Percentiles rank a stretch among this genome's conserved stretches.
These are phyloP conservation scores for Minunthozetes semirufus DNA, from an alignment of 2,888 invertebrate genomes.

Conservation along the genomic window DNA sequence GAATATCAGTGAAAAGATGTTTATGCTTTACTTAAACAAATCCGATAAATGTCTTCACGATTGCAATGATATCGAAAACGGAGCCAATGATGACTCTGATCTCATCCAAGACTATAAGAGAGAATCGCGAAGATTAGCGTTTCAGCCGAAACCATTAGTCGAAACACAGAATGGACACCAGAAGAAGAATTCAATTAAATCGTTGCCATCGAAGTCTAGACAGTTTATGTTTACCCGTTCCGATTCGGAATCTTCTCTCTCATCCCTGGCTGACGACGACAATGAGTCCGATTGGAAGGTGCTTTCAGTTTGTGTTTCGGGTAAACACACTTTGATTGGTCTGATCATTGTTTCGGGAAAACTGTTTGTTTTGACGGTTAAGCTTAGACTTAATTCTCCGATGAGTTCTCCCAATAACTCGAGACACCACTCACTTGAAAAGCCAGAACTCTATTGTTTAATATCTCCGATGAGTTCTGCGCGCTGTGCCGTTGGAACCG, in stretches of 20 bases:
- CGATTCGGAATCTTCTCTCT: conserved; percentile 42
- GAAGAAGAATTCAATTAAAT: conserved; percentile 29
- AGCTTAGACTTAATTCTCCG: conserved; percentile 53
- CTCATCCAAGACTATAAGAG: conserved; percentile 68
- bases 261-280: conserved; percentile 47
- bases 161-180: conserved; percentile 22
- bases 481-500: conserved; percentile 69
- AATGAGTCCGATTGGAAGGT: conserved; percentile 57
- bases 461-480: conserved; percentile 59
- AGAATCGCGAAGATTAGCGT: conserved; percentile 40
- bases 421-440: conserved; percentile 46
- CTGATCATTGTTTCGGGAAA: conserved; percentile 57
- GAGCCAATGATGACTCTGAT: conserved; percentile 63
- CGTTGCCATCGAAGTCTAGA: conserved; percentile 56
- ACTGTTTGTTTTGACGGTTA: conserved; percentile 58
- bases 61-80: conserved; percentile 64
- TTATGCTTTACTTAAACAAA: conserved; percentile 62
- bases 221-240: conserved; percentile 57
- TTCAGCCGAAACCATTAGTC: conserved; percentile 17
- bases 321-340: conserved; percentile 56
- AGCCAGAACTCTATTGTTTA: conserved; percentile 56
- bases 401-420: conserved; percentile 38
- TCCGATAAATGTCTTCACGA: conserved; percentile 67
- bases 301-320: conserved; percentile 52
- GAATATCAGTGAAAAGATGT: conserved; percentile 56